Base-by-base conservation (phyloP, 1,140 invertebrate genomes). In the Drosophila guanche region DNA sequence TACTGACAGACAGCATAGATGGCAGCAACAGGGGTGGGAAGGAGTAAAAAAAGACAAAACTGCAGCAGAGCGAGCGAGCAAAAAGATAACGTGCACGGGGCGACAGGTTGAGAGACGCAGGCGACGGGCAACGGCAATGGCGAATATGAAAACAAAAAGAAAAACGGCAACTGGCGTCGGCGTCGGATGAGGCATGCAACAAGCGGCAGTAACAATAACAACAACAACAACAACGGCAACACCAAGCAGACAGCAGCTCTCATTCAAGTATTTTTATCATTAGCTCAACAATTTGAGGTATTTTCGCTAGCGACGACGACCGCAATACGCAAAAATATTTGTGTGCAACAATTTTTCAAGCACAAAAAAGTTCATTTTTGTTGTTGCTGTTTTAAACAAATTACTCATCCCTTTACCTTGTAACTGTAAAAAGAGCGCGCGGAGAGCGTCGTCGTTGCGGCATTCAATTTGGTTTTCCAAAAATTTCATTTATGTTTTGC, bases 221-320 rank as follows among this genome's bases (percentile, higher is more conserved):
- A 20, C 50, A 57, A 54, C 57, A 60, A 53, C 46, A 60, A 56
- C 29, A 20, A 42, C 62, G 53, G 22, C 40, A 12, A 10, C 29
- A 33, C 29, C 2, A 2, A 33, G 29, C 29, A 33, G 25, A 2
- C 33, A 37, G 10, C 41, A 37, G 33, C 45, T 59, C 45, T 59
- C 45, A 51, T 46, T 48, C 23, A 42, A 33, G 54, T 86, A 85
- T 84, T 79, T 80, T 80, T 85, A 78, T 63, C 79, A 79, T 76
- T 72, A 56, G 67, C 76, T 59, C 63, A 85, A 77, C 75, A 62
- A 79, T 86, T 77, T 79, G 29, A 85, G 57, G 46, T 53, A 79
- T 85, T 85, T 80, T 66, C 62, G 47, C 42, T 27, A 27, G 25
- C 37, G 41, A 46, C 33, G 66, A 42, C 73, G 74, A 55, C 74